phyloP scores from a whole-genome alignment of 2,113 vertebrate species.

The Chiloscyllium plagiosum region DNA sequence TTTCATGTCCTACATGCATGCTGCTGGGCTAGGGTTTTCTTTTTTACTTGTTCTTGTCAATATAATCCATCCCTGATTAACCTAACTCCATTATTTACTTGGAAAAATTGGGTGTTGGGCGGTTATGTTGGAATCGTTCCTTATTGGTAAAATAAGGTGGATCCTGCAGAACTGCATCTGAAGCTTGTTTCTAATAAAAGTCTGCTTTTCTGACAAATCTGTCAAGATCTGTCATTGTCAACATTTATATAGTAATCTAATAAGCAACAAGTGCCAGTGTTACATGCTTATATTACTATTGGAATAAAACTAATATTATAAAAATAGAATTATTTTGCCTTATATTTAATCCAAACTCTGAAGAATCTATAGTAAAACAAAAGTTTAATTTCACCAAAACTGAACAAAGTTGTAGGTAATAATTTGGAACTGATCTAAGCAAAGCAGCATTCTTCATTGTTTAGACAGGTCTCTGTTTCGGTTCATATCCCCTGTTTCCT shows the following conservation, averaged over 20 bases:
- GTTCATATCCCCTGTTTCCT: conserved; percentile 17
- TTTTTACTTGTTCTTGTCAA: not conserved
- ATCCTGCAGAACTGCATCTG: not conserved
- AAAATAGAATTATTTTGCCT: not conserved
- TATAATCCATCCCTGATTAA: too few relatives aligned
- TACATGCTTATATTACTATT: not conserved
- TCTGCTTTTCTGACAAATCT: not conserved
- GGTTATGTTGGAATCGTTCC: not conserved
- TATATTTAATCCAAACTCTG: not conserved
- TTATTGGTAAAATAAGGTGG: too few relatives aligned
- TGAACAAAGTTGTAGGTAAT: not conserved
- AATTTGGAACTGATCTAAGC: not conserved
- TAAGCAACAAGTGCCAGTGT: not conserved
- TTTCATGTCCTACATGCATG: too few relatives aligned
- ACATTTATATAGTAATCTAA: not conserved
- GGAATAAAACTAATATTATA: not conserved
- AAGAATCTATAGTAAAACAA: not conserved
- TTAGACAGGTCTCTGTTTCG: not conserved
- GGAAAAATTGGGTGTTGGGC: not conserved
- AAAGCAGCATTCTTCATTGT: not conserved
- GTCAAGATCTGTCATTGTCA: not conserved
- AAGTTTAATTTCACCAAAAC: not conserved
- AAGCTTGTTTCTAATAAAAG: not conserved
- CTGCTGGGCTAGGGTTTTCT: too few relatives aligned
- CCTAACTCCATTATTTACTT: not conserved